phyloP scores from a whole-genome alignment of 2,888 invertebrate genomes.

The Tethea ocularis region DNA sequence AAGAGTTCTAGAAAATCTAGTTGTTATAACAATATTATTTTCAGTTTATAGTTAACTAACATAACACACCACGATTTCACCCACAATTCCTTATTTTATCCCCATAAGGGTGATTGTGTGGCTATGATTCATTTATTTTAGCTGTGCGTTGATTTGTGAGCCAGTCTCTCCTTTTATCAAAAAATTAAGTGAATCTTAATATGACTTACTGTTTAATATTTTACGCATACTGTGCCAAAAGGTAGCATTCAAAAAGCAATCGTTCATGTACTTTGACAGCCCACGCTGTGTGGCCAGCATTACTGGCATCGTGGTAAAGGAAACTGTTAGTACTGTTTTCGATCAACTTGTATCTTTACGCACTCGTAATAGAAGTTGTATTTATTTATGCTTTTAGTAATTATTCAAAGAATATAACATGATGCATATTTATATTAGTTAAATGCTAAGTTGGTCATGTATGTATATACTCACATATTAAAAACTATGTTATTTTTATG shows the following conservation, averaged over 20 bases:
- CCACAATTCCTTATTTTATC: too few relatives aligned
- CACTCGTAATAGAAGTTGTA: not conserved
- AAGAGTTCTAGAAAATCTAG: too few relatives aligned
- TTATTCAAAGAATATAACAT: not conserved
- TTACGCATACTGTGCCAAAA: slow-evolving; percentile 23
- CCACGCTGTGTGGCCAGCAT: slow-evolving; percentile 51
- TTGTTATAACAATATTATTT: too few relatives aligned
- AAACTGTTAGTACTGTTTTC: slow-evolving; percentile 1
- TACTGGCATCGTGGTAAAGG: slow-evolving; percentile 12
- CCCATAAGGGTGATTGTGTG: too few relatives aligned
- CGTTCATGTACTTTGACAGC: slow-evolving; percentile 65
- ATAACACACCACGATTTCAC: too few relatives aligned
- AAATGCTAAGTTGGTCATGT: too few relatives aligned
- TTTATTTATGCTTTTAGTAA: not conserved
- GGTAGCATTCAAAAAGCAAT: slow-evolving; percentile 58
- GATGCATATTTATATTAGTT: too few relatives aligned
- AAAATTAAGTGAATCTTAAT: not conserved
- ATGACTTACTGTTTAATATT: not conserved
- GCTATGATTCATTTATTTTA: too few relatives aligned
- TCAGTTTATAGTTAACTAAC: too few relatives aligned
- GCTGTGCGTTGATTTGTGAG: not conserved
- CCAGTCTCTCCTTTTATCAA: not conserved
- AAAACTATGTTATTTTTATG: too few relatives aligned
- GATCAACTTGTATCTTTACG: not conserved
- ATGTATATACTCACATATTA: too few relatives aligned